Evolutionary conservation across 1,140 invertebrate species (phyloP).

Genomic region (Chlorops oryzae): DNA sequence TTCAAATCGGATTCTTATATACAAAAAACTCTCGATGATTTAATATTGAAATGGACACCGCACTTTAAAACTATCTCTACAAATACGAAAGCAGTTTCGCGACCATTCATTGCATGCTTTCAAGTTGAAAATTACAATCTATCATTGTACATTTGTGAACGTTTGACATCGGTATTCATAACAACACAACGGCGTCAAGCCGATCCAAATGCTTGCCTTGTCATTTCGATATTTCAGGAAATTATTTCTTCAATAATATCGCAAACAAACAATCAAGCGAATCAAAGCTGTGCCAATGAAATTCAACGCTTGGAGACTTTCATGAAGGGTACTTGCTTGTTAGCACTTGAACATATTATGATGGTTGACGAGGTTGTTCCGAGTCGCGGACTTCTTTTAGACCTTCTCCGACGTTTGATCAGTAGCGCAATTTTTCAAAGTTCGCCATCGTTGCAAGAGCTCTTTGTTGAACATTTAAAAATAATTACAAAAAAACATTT

Average conservation of each 20-base stretch:
- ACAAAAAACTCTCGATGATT: constrained; percentile 31
- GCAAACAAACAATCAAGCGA: background rate
- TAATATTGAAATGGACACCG: constrained; percentile 41
- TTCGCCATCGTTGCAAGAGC: background rate
- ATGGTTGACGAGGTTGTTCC: constrained; percentile 41
- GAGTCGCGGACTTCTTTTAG: constrained; percentile 28
- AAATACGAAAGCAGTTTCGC: constrained; percentile 29
- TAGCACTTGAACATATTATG: constrained; percentile 41
- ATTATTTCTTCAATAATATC: constrained; percentile 16
- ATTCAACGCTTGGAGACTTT: constrained; percentile 23
- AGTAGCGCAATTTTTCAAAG: constrained; percentile 15
- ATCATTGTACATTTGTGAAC: constrained; percentile 29
- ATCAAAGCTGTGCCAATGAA: constrained; percentile 14
- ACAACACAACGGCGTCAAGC: constrained; percentile 35
- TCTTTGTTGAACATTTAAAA: constrained; percentile 24
- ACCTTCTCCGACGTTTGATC: constrained; percentile 24
- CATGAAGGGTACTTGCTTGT: constrained; percentile 21
- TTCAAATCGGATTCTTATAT: constrained; percentile 39
- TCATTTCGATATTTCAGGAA: constrained; percentile 33
- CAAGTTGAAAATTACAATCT: constrained; percentile 27
- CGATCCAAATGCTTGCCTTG: constrained; percentile 26
- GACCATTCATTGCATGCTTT: constrained; percentile 28
- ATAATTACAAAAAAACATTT: constrained; percentile 36
- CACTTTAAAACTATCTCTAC: constrained; percentile 31
- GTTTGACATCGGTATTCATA: constrained; percentile 29